Percentiles rank a stretch among this genome's conserved stretches.
These are phyloP conservation scores for Siniperca knerii DNA, from an alignment of 2,113 vertebrate genomes.

Conservation along the genomic window DNA sequence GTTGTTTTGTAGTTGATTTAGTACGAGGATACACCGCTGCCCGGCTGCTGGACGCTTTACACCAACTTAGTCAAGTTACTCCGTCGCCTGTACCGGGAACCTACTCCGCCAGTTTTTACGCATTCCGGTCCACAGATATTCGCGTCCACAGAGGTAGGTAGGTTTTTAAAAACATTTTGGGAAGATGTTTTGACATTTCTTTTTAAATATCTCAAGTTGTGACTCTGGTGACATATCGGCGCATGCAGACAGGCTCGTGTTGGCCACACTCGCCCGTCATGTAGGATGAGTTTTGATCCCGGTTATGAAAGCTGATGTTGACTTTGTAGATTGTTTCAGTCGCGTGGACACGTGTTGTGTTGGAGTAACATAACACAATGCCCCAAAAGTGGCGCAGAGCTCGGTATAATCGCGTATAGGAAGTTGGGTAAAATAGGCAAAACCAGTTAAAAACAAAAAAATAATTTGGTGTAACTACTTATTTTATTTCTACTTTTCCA, in stretches of 20 bases:
- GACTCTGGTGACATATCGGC: conserved; percentile 53
- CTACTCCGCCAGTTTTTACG: conserved; percentile 52
- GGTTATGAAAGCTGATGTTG: conserved; percentile 40
- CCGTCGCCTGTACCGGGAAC: conserved; percentile 24
- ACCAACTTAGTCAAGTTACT: conserved; percentile 49
- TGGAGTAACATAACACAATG: conserved; percentile 49
- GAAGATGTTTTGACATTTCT: conserved; percentile 77
- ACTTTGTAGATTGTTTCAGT: conserved; percentile 40
- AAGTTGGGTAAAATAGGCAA: neutral
- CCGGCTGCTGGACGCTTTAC: conserved; percentile 62
- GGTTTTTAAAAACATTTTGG: neutral
- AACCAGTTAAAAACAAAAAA: neutral
- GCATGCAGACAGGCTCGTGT: neutral
- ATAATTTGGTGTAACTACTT: neutral
- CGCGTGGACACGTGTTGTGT: conserved; percentile 74
- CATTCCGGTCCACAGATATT: conserved; percentile 63
- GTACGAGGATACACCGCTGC: conserved; percentile 73
- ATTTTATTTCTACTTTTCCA: neutral
- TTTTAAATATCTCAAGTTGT: conserved; percentile 64
- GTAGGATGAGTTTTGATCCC: conserved; percentile 4
- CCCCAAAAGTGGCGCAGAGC: conserved; percentile 7
- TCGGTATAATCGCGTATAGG: neutral
- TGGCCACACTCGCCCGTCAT: neutral
- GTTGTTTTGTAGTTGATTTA: conserved; percentile 87
- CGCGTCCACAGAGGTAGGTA: conserved; percentile 80